Base-by-base conservation (phyloP, 1,140 invertebrate genomes). In the Atopsyche davidsoni region DNA sequence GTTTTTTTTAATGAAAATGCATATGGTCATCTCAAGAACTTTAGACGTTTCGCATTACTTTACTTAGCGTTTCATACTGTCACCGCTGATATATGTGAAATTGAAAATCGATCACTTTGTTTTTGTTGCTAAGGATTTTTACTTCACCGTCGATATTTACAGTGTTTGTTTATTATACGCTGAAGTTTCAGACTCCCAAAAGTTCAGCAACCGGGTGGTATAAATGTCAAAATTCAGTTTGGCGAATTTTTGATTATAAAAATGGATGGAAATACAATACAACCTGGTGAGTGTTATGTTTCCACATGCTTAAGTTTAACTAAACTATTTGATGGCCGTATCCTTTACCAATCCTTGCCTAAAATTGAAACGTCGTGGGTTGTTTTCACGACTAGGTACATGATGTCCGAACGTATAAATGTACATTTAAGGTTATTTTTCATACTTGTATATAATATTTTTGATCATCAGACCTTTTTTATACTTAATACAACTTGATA, bases 181-280 rank as follows among this genome's bases (percentile, higher is more conserved):
- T 18, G n/a, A 39, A 9, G 6, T 25, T 14, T 42, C 24, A 25
- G 14, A 16, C 14, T 4, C 28, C 16, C 28, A 25, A 13, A 36
- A 13, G 23, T 24, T 45, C 1, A 45, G 16, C 31, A 13, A 39
- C 46, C 46, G 46, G 46, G 46, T 48, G 46, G 36, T 40, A 47
- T 47, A 48, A 48, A 48, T 48, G 46, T 48, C 46, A 48, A 40
- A 39, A 39, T n/a, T n/a, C n/a, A n/a, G 25, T 2, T 46, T 36
- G 23, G 28, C 18, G 13, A 13, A 4, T 28, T 10, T 44, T 44
- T 18, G 25, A 39, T 31, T 18, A 40, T 35, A 48, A 48, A 40
- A 40, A 48, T 48, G 46, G 46, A 48, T 48, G 23, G 9, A 28
- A 39, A 48, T 48, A 10, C 23, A 14, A 18, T 25, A 13, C 36